phyloP scores from a whole-genome alignment of 2,113 vertebrate species.

The Nycticryphes semicollaris region DNA sequence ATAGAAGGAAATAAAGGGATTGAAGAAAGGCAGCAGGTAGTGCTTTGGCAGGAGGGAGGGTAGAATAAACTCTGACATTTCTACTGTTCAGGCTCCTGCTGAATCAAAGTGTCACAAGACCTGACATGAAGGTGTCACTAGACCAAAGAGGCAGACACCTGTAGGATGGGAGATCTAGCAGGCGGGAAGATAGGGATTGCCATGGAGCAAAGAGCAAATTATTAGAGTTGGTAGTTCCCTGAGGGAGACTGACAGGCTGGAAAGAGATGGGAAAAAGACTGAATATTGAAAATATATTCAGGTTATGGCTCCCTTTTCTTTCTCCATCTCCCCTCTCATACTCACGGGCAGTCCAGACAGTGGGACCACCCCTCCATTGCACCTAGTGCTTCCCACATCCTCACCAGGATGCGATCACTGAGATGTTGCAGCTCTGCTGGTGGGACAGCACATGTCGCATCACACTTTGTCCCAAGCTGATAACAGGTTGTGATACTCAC shows the following conservation, averaged over 20 bases:
- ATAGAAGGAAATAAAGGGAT: not conserved
- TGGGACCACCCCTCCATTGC: not conserved
- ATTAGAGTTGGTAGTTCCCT: not conserved
- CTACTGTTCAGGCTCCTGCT: not conserved
- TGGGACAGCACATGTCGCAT: not conserved
- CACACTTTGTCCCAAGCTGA: not conserved
- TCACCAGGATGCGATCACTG: not conserved
- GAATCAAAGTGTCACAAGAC: not conserved
- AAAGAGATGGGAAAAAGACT: not conserved
- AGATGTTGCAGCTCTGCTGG: not conserved
- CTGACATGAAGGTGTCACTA: not conserved
- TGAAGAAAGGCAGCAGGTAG: not conserved
- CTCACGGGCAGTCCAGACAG: not conserved
- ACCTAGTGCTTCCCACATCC: not conserved
- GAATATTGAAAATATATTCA: not conserved
- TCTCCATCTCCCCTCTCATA: not conserved
- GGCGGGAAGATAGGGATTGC: not conserved
- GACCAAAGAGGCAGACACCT: not conserved
- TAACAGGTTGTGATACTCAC: not conserved
- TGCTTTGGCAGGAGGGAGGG: not conserved
- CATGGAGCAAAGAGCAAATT: not conserved
- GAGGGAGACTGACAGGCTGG: not conserved
- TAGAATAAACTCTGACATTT: not conserved
- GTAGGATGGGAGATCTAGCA: not conserved
- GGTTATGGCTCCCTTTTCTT: not conserved